Conservation (phyloP, 2,113 vertebrate species). For the Amphilophus citrinellus region DNA sequence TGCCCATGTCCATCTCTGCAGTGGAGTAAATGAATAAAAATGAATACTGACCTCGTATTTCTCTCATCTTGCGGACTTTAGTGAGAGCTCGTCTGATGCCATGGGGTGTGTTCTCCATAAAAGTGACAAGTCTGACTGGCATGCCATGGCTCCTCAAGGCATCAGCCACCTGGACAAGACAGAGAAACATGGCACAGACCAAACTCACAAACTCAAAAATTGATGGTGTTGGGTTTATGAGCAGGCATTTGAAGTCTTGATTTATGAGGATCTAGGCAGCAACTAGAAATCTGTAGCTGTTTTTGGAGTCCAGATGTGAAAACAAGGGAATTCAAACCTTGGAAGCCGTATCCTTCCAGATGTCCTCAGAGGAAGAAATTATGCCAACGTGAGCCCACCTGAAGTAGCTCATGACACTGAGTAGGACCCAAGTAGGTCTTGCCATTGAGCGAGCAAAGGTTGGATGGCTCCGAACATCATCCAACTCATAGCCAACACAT, state of each 20-base stretch:
- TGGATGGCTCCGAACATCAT: constrained; percentile 76
- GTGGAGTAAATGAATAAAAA: background rate
- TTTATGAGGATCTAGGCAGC: background rate
- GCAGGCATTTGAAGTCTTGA: background rate
- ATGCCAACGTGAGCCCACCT: constrained; percentile 83
- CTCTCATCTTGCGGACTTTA: constrained; percentile 74
- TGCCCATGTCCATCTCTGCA: too few species aligned
- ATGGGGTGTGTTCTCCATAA: constrained; percentile 74
- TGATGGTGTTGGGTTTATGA: background rate
- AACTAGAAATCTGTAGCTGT: background rate
- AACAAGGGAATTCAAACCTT: constrained; percentile 58
- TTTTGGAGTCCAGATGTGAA: background rate
- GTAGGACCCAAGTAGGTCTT: constrained; percentile 78
- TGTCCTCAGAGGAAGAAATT: constrained; percentile 81
- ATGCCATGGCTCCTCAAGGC: constrained; percentile 80
- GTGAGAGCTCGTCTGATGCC: constrained; percentile 75
- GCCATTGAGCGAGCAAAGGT: constrained; percentile 80
- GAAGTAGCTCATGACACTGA: constrained; percentile 80
- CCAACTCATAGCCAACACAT: constrained; percentile 80
- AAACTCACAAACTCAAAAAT: background rate
- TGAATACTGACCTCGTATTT: constrained; percentile 74
- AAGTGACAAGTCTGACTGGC: constrained; percentile 74
- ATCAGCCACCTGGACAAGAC: constrained; percentile 70
- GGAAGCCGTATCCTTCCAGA: constrained; percentile 82
- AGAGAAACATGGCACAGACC: background rate